Percentiles rank a stretch among this genome's conserved stretches.
These are phyloP conservation scores for Centroberyx gerrardi DNA, from an alignment of 2,797 vertebrate species.

Conservation along the genomic window DNA sequence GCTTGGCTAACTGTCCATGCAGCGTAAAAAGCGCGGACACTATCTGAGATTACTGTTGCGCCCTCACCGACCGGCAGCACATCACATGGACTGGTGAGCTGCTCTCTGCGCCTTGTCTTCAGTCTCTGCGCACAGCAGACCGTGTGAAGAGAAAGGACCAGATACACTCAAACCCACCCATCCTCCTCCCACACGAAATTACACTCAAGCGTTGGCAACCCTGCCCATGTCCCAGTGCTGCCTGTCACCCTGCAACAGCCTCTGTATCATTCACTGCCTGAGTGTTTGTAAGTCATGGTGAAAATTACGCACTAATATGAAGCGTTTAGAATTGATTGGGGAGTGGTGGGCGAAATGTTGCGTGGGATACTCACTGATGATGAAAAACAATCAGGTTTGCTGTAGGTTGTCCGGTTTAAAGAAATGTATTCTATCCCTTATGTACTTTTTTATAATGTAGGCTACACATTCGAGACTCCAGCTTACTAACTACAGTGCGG, in stretches of 20 bases:
- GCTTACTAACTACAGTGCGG: neutral
- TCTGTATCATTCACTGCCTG: slow-evolving; percentile 5
- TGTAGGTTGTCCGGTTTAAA: no score
- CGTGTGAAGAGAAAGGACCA: slow-evolving; percentile 66
- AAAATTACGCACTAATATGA: slow-evolving; percentile 21
- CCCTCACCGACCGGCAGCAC: slow-evolving; percentile 54
- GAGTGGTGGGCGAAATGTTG: neutral
- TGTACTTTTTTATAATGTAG: no score
- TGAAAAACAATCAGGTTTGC: neutral
- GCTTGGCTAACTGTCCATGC: slow-evolving; percentile 60
- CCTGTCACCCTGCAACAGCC: slow-evolving; percentile 51
- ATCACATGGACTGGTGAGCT: slow-evolving; percentile 58
- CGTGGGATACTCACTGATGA: neutral
- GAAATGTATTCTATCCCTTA: no score
- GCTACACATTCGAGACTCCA: no score
- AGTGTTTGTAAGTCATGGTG: neutral
- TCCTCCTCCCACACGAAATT: slow-evolving; percentile 78
- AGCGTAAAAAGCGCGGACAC: slow-evolving; percentile 12
- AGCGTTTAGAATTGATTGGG: slow-evolving; percentile 19
- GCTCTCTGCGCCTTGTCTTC: slow-evolving; percentile 59
- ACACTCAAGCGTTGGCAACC: slow-evolving; percentile 63
- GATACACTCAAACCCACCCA: slow-evolving; percentile 75
- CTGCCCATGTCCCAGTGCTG: slow-evolving; percentile 49
- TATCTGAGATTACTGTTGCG: slow-evolving; percentile 49
- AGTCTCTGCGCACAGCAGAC: slow-evolving; percentile 64